These are phyloP conservation scores for Lathronympha strigana DNA, from an alignment of 2,888 invertebrate species.

Conservation along the genomic window DNA sequence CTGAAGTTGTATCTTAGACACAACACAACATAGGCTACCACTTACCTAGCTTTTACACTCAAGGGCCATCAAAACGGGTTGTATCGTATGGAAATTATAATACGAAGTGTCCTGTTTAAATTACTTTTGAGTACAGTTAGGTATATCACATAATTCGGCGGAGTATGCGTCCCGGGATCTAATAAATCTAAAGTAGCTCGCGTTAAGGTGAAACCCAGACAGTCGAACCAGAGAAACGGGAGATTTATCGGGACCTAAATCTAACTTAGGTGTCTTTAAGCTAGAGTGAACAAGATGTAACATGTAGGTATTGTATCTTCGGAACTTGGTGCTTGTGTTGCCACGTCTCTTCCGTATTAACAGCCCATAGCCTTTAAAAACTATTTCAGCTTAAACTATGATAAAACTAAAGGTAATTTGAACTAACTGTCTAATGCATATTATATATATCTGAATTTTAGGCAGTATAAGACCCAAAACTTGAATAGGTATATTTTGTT, in stretches of 20 bases:
- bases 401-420: too few relatives aligned
- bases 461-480: too few relatives aligned
- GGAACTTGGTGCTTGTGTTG: too few relatives aligned
- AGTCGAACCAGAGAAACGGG: neutral
- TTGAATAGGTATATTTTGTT: too few relatives aligned
- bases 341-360: too few relatives aligned
- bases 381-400: too few relatives aligned
- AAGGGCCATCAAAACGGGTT: neutral
- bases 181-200: constrained; percentile 30
- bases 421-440: too few relatives aligned
- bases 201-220: neutral
- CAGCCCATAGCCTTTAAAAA: too few relatives aligned
- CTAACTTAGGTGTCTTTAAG: neutral
- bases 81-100: neutral
- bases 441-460: too few relatives aligned
- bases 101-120: neutral
- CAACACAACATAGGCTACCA: constrained; percentile 2
- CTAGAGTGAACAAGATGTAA: neutral
- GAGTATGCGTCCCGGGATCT: constrained; percentile 27
- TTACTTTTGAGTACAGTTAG: too few relatives aligned
- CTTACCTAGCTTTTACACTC: constrained; percentile 23
- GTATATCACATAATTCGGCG: constrained; percentile 30
- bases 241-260: neutral
- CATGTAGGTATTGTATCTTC: too few relatives aligned
- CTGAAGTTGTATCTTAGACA: neutral